Evolutionary conservation across 2,113 vertebrate species (phyloP).

Genomic region (Peromyscus maniculatus): DNA sequence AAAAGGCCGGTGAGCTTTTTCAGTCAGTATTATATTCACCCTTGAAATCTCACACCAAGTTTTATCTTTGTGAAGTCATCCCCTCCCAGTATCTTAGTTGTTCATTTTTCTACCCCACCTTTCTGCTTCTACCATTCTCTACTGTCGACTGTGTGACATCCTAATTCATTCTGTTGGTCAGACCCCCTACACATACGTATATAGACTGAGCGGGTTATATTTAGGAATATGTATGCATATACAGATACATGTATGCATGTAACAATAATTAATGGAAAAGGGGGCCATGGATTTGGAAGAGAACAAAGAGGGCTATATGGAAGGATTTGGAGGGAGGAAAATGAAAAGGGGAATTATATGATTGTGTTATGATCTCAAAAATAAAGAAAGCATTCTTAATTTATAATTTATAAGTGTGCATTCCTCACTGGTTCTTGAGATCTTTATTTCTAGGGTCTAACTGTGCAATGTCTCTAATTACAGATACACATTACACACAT

Average conservation of each 20-base stretch:
- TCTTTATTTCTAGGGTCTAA: not conserved
- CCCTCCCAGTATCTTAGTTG: not conserved
- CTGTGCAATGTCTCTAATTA: not conserved
- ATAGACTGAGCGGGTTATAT: not conserved
- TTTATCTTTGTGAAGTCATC: slow-evolving; percentile 15
- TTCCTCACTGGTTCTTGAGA: not conserved
- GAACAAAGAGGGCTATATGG: not conserved
- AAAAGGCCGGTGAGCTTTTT: not conserved
- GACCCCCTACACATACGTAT: not conserved
- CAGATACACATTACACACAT: not conserved
- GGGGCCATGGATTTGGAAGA: not conserved
- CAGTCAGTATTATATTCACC: not conserved
- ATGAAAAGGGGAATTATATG: not conserved
- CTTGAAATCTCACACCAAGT: not conserved
- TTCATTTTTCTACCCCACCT: not conserved
- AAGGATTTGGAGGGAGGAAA: not conserved
- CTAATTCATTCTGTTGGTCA: not conserved
- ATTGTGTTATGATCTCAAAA: not conserved
- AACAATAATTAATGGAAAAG: not conserved
- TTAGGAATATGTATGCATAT: no score
- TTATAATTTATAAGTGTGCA: not conserved
- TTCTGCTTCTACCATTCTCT: not conserved
- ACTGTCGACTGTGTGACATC: not conserved
- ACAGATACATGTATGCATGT: not conserved
- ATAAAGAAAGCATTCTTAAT: not conserved